Percentiles rank a stretch among this genome's conserved stretches.
Conservation (phyloP, 2,797 vertebrate species). For the Neopelma chrysocephalum region DNA sequence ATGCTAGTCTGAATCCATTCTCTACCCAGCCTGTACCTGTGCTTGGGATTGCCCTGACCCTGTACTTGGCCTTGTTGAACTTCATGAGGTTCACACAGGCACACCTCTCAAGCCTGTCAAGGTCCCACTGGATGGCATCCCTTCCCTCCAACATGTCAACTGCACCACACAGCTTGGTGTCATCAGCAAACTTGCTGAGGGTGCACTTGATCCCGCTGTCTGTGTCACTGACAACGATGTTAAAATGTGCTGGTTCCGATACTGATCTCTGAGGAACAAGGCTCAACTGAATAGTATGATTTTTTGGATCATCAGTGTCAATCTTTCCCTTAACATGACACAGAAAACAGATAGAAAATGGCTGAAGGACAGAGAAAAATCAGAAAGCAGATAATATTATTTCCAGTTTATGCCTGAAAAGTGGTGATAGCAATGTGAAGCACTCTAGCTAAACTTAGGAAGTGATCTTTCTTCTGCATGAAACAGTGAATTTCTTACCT, state of each 20-base stretch:
- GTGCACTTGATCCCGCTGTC: neutral
- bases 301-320: neutral
- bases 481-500: neutral
- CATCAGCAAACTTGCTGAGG: neutral
- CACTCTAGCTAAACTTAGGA: neutral
- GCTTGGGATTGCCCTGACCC: neutral
- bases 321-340: neutral
- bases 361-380: neutral
- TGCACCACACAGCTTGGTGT: neutral
- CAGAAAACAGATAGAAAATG: neutral
- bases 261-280: neutral
- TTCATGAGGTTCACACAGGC: neutral
- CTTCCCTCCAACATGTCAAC: accelerated
- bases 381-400: neutral
- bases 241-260: neutral
- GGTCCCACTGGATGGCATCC: neutral
- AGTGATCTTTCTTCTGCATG: neutral
- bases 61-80: neutral
- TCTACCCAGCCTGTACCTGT: neutral
- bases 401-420: neutral
- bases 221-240: accelerated
- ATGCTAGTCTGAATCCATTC: accelerated
- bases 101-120: neutral
- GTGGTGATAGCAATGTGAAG: neutral
- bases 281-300: neutral